phyloP scores from a whole-genome alignment of 1,140 invertebrate genomes.

The Heliconius congener region DNA sequence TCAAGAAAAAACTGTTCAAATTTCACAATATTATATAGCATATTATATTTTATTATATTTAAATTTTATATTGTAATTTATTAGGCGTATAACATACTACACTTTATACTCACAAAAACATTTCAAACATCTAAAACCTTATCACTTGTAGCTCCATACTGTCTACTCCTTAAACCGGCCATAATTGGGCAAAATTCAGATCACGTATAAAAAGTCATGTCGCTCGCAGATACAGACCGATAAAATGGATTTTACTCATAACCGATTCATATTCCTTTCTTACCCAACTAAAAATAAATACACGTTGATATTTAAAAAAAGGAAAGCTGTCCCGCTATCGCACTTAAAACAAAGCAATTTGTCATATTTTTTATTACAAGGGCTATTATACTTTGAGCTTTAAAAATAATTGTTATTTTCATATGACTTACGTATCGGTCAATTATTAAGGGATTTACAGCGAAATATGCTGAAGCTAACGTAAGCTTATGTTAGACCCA shows the following conservation, averaged over 20 bases:
- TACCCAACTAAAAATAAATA: conserved; percentile 39
- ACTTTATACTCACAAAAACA: neutral
- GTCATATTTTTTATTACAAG: neutral
- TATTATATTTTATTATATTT: no score
- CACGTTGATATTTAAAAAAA: neutral
- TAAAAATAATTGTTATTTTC: no score
- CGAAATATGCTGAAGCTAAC: no score
- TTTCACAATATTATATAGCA: no score
- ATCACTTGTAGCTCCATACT: neutral
- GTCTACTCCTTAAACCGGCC: conserved; percentile 49
- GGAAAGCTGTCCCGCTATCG: neutral
- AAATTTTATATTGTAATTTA: no score
- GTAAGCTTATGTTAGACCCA: no score
- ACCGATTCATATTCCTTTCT: conserved; percentile 54
- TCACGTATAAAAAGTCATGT: conserved; percentile 69
- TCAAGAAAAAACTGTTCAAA: no score
- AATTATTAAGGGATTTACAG: no score
- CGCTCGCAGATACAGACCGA: conserved; percentile 54
- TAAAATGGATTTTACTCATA: conserved; percentile 57
- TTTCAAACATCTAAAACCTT: neutral
- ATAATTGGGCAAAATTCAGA: conserved; percentile 62
- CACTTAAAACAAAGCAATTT: conserved; percentile 2
- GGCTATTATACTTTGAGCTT: no score
- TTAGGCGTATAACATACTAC: no score
- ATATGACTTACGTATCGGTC: no score